Conservation (phyloP, 1,140 invertebrate genomes). For the Cheumatopsyche charites region DNA sequence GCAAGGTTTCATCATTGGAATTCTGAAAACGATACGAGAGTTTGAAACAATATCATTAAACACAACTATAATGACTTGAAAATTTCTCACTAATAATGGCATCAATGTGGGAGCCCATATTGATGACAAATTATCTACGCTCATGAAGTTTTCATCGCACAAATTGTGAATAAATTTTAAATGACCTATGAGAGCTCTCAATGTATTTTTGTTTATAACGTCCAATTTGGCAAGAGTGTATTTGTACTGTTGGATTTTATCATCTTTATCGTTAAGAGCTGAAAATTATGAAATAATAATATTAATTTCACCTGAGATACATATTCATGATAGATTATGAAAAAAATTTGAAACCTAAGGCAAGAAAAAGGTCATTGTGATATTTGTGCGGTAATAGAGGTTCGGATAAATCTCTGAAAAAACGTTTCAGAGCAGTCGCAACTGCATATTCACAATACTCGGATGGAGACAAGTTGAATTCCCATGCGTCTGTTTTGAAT, state of each 20-base stretch:
- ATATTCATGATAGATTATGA: neutral
- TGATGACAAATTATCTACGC: constrained; percentile 77
- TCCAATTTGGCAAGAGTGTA: constrained; percentile 71
- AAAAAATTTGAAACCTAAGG: constrained; percentile 44
- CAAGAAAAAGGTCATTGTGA: constrained; percentile 46
- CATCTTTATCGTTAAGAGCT: constrained; percentile 61
- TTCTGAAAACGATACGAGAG: neutral
- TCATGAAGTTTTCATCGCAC: constrained; percentile 78
- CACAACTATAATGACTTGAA: constrained; percentile 21
- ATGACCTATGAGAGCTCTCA: constrained; percentile 78
- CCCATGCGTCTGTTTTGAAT: constrained; percentile 82
- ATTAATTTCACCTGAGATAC: too few relatives aligned
- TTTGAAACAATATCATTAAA: too few relatives aligned
- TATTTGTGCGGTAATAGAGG: constrained; percentile 63
- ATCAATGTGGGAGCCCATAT: constrained; percentile 85
- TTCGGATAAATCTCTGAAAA: constrained; percentile 80
- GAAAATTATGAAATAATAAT: constrained; percentile 39
- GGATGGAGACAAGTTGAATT: constrained; percentile 75
- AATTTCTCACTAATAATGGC: constrained; percentile 66
- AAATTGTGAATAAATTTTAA: constrained; percentile 79
- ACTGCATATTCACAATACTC: constrained; percentile 86
- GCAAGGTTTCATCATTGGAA: neutral
- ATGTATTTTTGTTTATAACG: constrained; percentile 72
- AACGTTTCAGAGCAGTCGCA: constrained; percentile 81
- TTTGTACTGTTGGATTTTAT: constrained; percentile 65